Base-by-base conservation (phyloP, 1,140 invertebrate genomes). In the Drosophila mauritiana region DNA sequence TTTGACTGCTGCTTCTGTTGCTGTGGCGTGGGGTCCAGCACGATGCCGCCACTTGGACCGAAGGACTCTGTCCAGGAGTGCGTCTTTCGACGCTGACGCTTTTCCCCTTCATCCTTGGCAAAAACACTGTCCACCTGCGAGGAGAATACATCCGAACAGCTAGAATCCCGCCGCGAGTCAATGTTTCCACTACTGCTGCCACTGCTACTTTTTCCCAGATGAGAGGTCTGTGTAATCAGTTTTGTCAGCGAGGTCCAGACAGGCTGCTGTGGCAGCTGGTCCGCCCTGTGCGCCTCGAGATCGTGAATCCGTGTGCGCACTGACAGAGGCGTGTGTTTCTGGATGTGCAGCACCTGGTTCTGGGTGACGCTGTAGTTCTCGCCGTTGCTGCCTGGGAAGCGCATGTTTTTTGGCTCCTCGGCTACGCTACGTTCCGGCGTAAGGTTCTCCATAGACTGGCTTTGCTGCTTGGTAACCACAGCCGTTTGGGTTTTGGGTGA, bases 341-440 rank as follows among this genome's bases (percentile, higher is more conserved):
- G 93, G 69, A 97, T 93, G 78, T 97, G 95, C 31, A 97, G 95
- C 64, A 97, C 97, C 93, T 97, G 96, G 91, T 98, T 98, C 74
- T 97, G 97, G 25, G 97, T 97, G 8, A 97, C 97, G 91, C 96
- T 97, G 91, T 97, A 98, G 37, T 96, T 96, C 77, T 96, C 94
- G 0, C 97, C 97, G 90, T 97, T 97, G 69, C 95, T 95, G 83
- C 96, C 97, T 0, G 96, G 96, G 94, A 97, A 96, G 58, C 96
- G 92, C 75, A 97, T 95, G 85, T 97, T 96, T 48, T 95, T 94
- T 12, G 95, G 95, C 93, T 93, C 94, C 48, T 92, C 90, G 25
- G 83, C 90, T 27, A 89, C 78, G 49, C 77, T 90, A 4, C 85
- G 80, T 46, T 92, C 90, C n/a, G 93, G 93, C 40, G 93, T 94